These are phyloP conservation scores for Nyctibius grandis DNA, from an alignment of 2,797 vertebrate species.

Conservation along the genomic window DNA sequence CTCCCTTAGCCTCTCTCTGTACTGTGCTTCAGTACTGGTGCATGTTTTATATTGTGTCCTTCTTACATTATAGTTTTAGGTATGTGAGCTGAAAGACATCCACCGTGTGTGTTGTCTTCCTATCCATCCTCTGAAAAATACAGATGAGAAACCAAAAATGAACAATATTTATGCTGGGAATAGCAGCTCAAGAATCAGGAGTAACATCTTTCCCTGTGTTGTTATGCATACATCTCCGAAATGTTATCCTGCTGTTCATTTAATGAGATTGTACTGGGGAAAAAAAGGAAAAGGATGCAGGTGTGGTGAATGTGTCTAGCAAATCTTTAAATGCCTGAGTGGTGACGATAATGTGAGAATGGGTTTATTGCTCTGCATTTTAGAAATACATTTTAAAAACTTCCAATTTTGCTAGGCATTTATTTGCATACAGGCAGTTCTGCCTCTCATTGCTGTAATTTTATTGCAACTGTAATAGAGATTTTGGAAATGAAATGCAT, in stretches of 20 bases:
- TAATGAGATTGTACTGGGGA: not conserved
- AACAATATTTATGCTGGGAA: not conserved
- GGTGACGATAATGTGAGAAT: not conserved
- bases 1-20: not conserved
- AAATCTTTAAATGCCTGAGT: constrained; percentile 15
- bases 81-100: not conserved
- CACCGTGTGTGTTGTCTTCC: not conserved
- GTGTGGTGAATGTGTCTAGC: not conserved
- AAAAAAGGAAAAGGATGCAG: not conserved
- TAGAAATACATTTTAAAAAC: constrained; percentile 21
- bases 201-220: not conserved
- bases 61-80: not conserved
- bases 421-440: constrained; percentile 12
- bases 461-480: constrained; percentile 3
- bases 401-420: not conserved
- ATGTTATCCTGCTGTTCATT: constrained; percentile 10
- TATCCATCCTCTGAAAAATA: not conserved
- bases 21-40: not conserved
- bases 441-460: not conserved
- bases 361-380: constrained; percentile 21
- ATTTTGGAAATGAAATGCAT: constrained; percentile 5
- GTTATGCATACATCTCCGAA: not conserved
- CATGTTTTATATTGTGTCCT: not conserved
- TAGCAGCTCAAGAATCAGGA: not conserved
- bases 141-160: not conserved